Conservation (phyloP, 2,797 vertebrate genomes). For the Cirrhinus mrigala region DNA sequence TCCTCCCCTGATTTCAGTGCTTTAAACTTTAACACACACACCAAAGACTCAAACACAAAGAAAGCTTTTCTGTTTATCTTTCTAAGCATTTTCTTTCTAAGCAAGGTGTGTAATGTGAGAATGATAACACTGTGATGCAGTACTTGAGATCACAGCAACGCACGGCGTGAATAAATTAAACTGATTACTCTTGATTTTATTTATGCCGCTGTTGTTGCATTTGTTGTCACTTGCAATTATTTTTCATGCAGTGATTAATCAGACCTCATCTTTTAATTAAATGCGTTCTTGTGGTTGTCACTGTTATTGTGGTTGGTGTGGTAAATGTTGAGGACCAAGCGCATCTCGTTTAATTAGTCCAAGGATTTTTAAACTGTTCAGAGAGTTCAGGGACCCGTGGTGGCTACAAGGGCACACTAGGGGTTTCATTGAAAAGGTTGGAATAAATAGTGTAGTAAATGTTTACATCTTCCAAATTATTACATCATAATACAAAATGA, state of each 20-base stretch:
- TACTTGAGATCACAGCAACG: conserved; percentile 5
- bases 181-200: conserved; percentile 16
- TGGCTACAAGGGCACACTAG: neutral
- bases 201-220: conserved; percentile 11
- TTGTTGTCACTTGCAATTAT: conserved; percentile 22
- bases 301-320: neutral
- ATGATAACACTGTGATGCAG: neutral
- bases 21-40: neutral
- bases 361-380: neutral
- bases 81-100: neutral
- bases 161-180: neutral
- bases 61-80: conserved; percentile 2
- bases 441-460: neutral
- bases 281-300: conserved; percentile 8
- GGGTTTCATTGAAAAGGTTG: neutral
- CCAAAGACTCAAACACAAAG: neutral
- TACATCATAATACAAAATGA: neutral
- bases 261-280: conserved; percentile 29
- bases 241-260: conserved; percentile 2
- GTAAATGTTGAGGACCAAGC: neutral
- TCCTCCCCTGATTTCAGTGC: neutral
- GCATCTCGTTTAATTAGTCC: neutral
- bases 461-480: neutral
- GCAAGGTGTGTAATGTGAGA: neutral
- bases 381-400: neutral